These are phyloP conservation scores for Pseudomyrmex sp. DNA, from an alignment of 1,140 invertebrate species.

Conservation along the genomic window DNA sequence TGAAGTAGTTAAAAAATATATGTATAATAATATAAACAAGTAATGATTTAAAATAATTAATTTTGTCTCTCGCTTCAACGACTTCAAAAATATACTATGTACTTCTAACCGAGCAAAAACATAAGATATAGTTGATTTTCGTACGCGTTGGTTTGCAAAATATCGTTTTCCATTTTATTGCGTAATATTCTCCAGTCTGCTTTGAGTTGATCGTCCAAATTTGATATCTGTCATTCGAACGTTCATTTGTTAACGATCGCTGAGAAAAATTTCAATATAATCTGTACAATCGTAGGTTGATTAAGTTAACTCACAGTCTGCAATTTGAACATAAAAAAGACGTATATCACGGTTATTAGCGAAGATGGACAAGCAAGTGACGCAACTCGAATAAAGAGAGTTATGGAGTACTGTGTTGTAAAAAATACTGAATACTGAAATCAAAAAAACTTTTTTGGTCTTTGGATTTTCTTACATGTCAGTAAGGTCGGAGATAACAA, in stretches of 20 bases:
- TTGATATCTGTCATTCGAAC: constrained; percentile 25
- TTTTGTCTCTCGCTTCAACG: too few relatives aligned
- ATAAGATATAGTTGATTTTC: background rate
- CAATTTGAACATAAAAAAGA: constrained; percentile 8
- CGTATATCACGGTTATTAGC: background rate
- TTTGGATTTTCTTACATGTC: too few relatives aligned
- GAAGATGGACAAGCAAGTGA: background rate
- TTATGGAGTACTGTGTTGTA: background rate
- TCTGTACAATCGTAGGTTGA: too few relatives aligned
- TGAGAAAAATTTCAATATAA: too few relatives aligned
- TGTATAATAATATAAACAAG: too few relatives aligned
- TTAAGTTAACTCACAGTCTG: constrained; percentile 10
- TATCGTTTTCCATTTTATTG: constrained; percentile 41
- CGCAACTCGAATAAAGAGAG: constrained; percentile 9
- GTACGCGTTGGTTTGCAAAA: constrained; percentile 22
- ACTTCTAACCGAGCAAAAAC: constrained; percentile 1
- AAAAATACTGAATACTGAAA: constrained; percentile 29
- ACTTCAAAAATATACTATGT: too few relatives aligned
- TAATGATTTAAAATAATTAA: too few relatives aligned
- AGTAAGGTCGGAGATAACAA: too few relatives aligned
- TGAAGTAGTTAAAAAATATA: too few relatives aligned
- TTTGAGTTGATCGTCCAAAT: background rate
- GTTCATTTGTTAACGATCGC: background rate
- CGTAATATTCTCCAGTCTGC: constrained; percentile 20
- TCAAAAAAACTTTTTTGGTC: too few relatives aligned